Evolutionary conservation across 2,797 vertebrate genomes (phyloP).

Genomic region (Myoxocephalus aenaeus): DNA sequence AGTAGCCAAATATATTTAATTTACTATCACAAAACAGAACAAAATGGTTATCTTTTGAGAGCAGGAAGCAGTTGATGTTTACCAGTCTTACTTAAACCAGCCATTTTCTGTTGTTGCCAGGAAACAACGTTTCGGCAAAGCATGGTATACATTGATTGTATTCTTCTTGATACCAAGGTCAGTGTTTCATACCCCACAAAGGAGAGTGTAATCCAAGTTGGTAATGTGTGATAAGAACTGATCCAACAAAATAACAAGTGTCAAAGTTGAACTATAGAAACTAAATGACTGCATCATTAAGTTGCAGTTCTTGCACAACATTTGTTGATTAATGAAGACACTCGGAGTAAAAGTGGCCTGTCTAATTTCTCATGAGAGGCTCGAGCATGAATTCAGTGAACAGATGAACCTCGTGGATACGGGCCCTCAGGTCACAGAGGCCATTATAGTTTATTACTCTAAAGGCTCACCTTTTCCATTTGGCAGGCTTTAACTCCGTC

Average conservation of each 20-base stretch:
- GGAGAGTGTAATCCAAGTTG: not conserved
- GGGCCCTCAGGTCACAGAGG: slow-evolving; percentile 64
- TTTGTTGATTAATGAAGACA: slow-evolving; percentile 20
- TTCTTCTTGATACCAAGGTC: not conserved
- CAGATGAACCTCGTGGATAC: slow-evolving; percentile 64
- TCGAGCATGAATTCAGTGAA: slow-evolving; percentile 59
- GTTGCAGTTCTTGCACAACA: not conserved
- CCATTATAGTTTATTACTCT: slow-evolving; percentile 73
- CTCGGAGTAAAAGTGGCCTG: slow-evolving; percentile 35
- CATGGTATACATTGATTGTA: not conserved
- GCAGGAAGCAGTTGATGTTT: not conserved
- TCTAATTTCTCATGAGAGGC: slow-evolving; percentile 55
- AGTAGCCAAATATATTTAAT: too few species aligned
- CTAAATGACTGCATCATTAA: not conserved
- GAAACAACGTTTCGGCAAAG: not conserved
- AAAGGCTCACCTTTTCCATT: slow-evolving; percentile 84
- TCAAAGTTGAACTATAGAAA: not conserved
- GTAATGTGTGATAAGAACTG: not conserved
- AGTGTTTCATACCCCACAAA: not conserved
- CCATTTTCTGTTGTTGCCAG: not conserved
- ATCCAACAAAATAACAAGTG: not conserved
- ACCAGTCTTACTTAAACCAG: not conserved
- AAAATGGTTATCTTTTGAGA: not conserved
- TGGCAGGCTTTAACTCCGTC: slow-evolving; percentile 79
- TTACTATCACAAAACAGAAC: not conserved